phyloP scores from a whole-genome alignment of 2,797 vertebrate genomes.

The Myotis pilosus region DNA sequence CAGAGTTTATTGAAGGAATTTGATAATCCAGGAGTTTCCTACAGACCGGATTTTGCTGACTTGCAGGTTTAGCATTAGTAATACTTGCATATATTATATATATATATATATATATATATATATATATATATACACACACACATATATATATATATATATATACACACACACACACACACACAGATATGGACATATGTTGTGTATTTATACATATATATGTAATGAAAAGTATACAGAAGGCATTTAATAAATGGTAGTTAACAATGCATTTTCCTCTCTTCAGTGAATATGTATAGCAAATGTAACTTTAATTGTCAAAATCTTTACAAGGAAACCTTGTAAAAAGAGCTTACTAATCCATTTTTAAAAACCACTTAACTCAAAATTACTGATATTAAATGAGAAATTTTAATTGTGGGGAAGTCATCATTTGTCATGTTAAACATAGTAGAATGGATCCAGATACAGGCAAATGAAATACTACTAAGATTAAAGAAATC shows the following conservation, averaged over 20 bases:
- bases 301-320: not conserved
- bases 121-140: not conserved
- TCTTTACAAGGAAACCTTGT: not conserved
- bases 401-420: not conserved
- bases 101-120: too few species aligned
- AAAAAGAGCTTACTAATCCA: not conserved
- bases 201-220: not conserved
- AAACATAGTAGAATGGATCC: not conserved
- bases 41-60: not conserved
- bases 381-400: slow-evolving; percentile 12
- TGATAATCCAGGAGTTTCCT: not conserved
- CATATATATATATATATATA: too few species aligned
- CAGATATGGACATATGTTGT: too few species aligned
- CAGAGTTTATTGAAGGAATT: not conserved
- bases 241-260: not conserved
- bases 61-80: not conserved
- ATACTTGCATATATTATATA: not conserved
- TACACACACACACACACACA: too few species aligned
- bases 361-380: not conserved
- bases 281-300: not conserved
- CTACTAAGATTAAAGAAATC: not conserved
- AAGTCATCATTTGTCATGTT: not conserved
- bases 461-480: not conserved
- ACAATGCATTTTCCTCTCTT: not conserved
- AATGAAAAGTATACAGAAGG: not conserved